phyloP scores from a whole-genome alignment of 1,140 invertebrate species.

The Chymomyza costata region DNA sequence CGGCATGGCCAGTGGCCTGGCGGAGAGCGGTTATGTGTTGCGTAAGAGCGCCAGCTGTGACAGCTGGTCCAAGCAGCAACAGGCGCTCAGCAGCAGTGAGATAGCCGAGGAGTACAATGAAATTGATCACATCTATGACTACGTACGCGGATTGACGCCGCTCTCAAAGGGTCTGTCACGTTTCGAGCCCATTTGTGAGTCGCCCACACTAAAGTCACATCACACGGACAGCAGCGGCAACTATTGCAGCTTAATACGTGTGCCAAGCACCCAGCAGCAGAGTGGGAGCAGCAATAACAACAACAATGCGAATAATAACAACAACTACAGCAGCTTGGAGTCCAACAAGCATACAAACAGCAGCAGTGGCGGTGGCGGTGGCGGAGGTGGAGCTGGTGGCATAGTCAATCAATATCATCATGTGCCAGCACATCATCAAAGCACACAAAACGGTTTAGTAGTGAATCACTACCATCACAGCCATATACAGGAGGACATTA shows the following conservation, averaged over 20 bases:
- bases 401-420: slow-evolving; percentile 32
- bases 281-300: slow-evolving; percentile 33
- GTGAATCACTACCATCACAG: slow-evolving; percentile 76
- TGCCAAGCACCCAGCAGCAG: slow-evolving; percentile 27
- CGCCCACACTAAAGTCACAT: slow-evolving; percentile 74
- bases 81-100: slow-evolving; percentile 65
- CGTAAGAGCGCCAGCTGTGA: slow-evolving; percentile 85
- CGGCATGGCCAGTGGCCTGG: slow-evolving; percentile 54
- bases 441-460: slow-evolving; percentile 74
- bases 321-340: slow-evolving; percentile 72
- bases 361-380: slow-evolving; percentile 45
- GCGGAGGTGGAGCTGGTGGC: slow-evolving; percentile 27
- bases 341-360: slow-evolving; percentile 71
- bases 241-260: slow-evolving; percentile 69
- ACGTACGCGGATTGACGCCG: slow-evolving; percentile 93
- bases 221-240: slow-evolving; percentile 71
- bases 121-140: slow-evolving; percentile 97
- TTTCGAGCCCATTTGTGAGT: slow-evolving; percentile 75
- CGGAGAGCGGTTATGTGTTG: slow-evolving; percentile 78
- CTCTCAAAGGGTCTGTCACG: slow-evolving; percentile 87
- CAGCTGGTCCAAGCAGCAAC: slow-evolving; percentile 61
- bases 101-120: slow-evolving; percentile 93
- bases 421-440: slow-evolving; percentile 46
- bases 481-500: slow-evolving; percentile 78
- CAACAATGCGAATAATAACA: slow-evolving; percentile 44